A percentile compares a stretch with the other conserved stretches of the same genome.
These are phyloP conservation scores for Alloscopus bannaensis DNA, from an alignment of 2,888 invertebrate genomes.

Conservation along the genomic window DNA sequence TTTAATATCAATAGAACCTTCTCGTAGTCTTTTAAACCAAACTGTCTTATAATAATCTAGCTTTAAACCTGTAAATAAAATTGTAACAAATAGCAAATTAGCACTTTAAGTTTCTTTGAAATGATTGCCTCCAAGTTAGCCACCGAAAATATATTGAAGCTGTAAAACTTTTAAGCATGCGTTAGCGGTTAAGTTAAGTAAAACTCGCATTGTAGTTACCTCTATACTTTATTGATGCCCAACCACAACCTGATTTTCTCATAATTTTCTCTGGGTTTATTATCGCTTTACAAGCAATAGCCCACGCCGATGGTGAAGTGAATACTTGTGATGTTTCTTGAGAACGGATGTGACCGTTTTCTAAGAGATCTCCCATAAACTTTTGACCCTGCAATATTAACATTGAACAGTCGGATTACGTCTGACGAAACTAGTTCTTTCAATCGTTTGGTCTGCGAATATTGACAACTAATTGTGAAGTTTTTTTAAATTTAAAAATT, in stretches of 20 bases:
- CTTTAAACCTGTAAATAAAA: constrained; percentile 79
- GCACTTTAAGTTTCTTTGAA: too few species aligned
- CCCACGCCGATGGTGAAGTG: constrained; percentile 94
- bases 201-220: too few species aligned
- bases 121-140: too few species aligned
- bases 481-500: not conserved
- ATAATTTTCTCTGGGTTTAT: constrained; percentile 88
- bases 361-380: constrained; percentile 89
- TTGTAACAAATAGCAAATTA: too few species aligned
- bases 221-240: constrained; percentile 84
- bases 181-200: not conserved
- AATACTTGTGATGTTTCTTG: constrained; percentile 92
- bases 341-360: constrained; percentile 91
- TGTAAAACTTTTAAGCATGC: too few species aligned
- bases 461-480: not conserved
- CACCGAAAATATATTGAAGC: too few species aligned
- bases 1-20: constrained; percentile 73
- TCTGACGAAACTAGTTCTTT: not conserved
- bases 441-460: not conserved
- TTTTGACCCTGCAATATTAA: constrained; percentile 84
- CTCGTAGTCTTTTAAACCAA: constrained; percentile 82
- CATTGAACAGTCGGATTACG: constrained; percentile 21
- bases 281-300: constrained; percentile 92
- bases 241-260: constrained; percentile 90
- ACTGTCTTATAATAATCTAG: constrained; percentile 91